Conservation (phyloP, 2,888 invertebrate species). For the Synergus itoensis region DNA sequence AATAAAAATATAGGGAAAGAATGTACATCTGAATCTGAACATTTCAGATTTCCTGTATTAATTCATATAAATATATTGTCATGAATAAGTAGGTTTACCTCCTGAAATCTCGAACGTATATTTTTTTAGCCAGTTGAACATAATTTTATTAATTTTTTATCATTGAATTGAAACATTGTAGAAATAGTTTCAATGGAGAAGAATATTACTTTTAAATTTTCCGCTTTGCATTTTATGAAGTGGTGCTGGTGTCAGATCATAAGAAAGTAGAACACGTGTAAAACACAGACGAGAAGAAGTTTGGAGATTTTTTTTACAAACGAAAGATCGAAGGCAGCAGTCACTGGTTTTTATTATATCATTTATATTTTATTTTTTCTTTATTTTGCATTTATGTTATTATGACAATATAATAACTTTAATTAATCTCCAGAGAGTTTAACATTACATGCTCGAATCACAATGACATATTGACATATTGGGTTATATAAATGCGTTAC, state of each 20-base stretch:
- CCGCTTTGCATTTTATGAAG: constrained; percentile 25
- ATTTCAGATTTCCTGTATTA: neutral
- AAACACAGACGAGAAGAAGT: neutral
- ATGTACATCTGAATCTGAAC: neutral
- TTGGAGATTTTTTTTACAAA: neutral
- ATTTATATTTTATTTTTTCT: neutral
- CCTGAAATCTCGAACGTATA: constrained; percentile 12
- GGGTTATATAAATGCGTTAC: neutral
- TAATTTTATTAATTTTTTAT: too few species aligned
- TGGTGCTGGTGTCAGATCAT: constrained; percentile 14
- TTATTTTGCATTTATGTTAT: neutral
- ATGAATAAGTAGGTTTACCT: neutral
- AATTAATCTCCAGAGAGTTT: neutral
- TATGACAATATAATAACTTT: neutral
- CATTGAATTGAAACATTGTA: neutral
- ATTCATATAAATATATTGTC: constrained; percentile 8
- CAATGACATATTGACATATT: neutral
- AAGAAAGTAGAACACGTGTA: constrained; percentile 16
- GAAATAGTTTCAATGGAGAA: neutral
- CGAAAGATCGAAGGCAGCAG: neutral
- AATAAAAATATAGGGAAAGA: constrained; percentile 46
- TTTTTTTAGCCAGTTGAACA: neutral
- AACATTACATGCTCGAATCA: neutral
- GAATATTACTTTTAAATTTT: neutral
- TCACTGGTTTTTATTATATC: neutral